Evolutionary conservation across 1,140 invertebrate species (phyloP), one percentile per base, ranked within the genome.

Genomic region (Ips nitidus): DNA sequence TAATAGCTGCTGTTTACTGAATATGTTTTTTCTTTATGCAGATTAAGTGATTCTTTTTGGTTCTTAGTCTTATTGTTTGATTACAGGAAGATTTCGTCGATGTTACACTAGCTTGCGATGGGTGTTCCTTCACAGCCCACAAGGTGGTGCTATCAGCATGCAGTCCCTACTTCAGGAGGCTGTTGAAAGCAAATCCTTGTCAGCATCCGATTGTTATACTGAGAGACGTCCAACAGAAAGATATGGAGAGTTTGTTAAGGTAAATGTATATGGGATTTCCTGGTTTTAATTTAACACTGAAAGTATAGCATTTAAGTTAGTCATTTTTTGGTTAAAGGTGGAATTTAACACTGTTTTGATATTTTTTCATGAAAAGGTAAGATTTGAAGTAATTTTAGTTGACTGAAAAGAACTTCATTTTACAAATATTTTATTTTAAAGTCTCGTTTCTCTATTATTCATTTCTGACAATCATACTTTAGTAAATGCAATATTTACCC

Each of bases 171-270:
- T 95, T 97, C 84, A 86, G 92, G 75, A 87, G 89, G 75, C 83
- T 97, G 71, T 86, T 97, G 75, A 95, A 94, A 85, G 91, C 92
- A 39, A 96, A 96, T 82, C 94, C 94, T 71, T 97, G 94, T 82
- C 92, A 94, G 79, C 94, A 97, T 82, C 94, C 94, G 36, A 96
- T 97, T 76, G 91, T 97, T 71, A 96, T 96, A 75, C 83, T 97
- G 57, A 87, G 93, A 77, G 94, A 96, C 81, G 92, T 97, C 2
- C 88, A 90, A 65, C 89, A 93, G 76, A 88, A 92, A 75, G 94
- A 95, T 77, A 93, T 96, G 85, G 93, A 95, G 80, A 94, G 92
- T 73, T 84, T 97, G 70, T 84, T 97, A 69, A 90, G 92, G 87
- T 88, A 64, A 1, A 38, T 8, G 5, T 7, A 52, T 56, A 22